These are phyloP conservation scores for Drosophila insularis DNA, from an alignment of 1,140 invertebrate genomes.

Conservation along the genomic window DNA sequence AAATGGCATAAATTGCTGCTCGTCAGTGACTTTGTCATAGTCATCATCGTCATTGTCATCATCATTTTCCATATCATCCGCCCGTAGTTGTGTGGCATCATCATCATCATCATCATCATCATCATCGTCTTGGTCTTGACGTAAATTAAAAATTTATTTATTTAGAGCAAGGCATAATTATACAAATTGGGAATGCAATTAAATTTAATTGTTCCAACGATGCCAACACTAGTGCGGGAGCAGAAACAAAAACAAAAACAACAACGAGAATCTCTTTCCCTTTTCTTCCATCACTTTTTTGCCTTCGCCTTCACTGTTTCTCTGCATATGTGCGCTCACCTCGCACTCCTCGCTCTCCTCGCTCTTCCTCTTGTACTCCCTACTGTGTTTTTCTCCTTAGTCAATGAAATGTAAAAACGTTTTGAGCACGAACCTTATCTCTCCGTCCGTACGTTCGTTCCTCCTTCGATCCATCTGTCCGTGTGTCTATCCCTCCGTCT, in stretches of 20 bases:
- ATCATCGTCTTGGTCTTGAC: slow-evolving; percentile 50
- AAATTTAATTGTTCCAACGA: slow-evolving; percentile 79
- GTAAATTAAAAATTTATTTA: slow-evolving; percentile 74
- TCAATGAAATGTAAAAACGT: slow-evolving; percentile 80
- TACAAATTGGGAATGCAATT: slow-evolving; percentile 81
- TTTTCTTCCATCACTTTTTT: slow-evolving; percentile 10
- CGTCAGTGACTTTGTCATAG: slow-evolving; percentile 1
- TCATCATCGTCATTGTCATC: background rate
- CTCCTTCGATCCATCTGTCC: background rate
- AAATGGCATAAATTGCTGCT: slow-evolving; percentile 2
- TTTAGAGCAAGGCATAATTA: slow-evolving; percentile 79
- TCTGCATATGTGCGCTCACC: slow-evolving; percentile 38
- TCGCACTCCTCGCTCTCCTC: slow-evolving; percentile 30
- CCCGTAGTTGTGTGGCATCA: background rate
- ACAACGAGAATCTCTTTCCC: slow-evolving; percentile 6
- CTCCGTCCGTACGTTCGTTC: slow-evolving; percentile 4
- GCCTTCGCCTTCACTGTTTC: slow-evolving; percentile 30
- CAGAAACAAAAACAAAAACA: slow-evolving; percentile 32
- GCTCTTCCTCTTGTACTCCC: slow-evolving; percentile 15
- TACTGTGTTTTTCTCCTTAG: slow-evolving; percentile 31
- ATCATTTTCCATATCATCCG: background rate
- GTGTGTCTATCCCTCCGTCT: background rate
- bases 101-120: background rate
- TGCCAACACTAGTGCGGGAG: slow-evolving; percentile 53
- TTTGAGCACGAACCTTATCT: slow-evolving; percentile 79